These are phyloP conservation scores for Boulengeromyrus knoepffleri DNA, from an alignment of 2,113 vertebrate species.

Conservation along the genomic window DNA sequence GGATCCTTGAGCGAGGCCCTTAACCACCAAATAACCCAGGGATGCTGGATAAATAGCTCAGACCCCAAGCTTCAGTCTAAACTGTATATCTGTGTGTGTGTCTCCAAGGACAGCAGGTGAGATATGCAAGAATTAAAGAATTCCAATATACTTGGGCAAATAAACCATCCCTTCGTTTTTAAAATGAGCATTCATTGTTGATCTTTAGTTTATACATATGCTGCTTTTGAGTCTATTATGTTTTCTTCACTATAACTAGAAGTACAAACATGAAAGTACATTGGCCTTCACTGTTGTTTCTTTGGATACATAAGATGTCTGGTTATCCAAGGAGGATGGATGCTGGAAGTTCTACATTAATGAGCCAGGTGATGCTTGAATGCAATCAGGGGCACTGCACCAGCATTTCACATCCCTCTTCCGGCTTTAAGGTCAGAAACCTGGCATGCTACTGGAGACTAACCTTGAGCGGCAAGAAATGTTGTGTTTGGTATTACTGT, in stretches of 20 bases:
- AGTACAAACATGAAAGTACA: background rate
- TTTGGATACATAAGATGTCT: background rate
- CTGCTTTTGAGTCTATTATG: background rate
- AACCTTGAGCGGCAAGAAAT: constrained; percentile 11
- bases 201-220: background rate
- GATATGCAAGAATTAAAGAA: background rate
- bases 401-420: background rate
- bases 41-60: background rate
- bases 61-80: background rate
- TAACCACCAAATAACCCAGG: background rate
- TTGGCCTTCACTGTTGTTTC: background rate
- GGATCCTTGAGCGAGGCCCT: background rate
- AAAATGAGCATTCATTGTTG: background rate
- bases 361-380: background rate
- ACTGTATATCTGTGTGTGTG: background rate
- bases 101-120: background rate
- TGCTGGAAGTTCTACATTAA: background rate
- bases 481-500: background rate
- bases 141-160: background rate
- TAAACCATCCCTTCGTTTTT: background rate
- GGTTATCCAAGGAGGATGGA: background rate
- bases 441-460: background rate
- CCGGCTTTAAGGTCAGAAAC: background rate
- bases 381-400: background rate
- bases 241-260: background rate